A percentile compares a stretch with the other conserved stretches of the same genome.
Conservation (phyloP, 1,140 invertebrate genomes). For the Laupala kohalensis region DNA sequence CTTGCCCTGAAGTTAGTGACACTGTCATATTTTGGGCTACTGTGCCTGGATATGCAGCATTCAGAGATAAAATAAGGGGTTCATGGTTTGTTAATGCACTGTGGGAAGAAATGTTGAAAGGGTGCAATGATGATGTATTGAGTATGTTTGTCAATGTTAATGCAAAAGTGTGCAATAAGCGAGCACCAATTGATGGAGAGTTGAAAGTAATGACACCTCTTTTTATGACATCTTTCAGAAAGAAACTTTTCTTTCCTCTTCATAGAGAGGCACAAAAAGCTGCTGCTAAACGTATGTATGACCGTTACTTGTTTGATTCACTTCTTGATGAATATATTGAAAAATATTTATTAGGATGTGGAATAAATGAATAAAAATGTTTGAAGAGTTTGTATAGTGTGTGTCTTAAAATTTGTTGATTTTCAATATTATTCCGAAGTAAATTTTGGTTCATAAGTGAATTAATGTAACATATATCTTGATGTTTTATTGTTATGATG, state of each 20-base stretch:
- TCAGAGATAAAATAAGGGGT: conserved; percentile 1
- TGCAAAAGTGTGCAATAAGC: neutral
- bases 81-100: neutral
- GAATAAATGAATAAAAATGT: too few species aligned
- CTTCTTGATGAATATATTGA: neutral
- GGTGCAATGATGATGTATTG: neutral
- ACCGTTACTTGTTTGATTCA: neutral
- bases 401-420: too few species aligned
- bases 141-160: neutral
- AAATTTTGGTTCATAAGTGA: too few species aligned
- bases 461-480: too few species aligned
- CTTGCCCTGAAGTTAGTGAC: conserved; percentile 1
- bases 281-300: neutral
- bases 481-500: too few species aligned
- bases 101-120: neutral
- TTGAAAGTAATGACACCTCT: neutral
- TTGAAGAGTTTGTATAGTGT: too few species aligned
- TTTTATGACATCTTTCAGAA: neutral
- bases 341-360: too few species aligned
- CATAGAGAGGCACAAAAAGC: neutral
- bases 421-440: too few species aligned
- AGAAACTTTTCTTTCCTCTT: neutral
- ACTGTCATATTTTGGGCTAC: conserved; percentile 9
- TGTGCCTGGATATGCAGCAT: conserved; percentile 10
- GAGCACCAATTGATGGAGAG: neutral